Evolutionary conservation across 2,797 vertebrate genomes (phyloP).

Genomic region (Clarias pachynema): DNA sequence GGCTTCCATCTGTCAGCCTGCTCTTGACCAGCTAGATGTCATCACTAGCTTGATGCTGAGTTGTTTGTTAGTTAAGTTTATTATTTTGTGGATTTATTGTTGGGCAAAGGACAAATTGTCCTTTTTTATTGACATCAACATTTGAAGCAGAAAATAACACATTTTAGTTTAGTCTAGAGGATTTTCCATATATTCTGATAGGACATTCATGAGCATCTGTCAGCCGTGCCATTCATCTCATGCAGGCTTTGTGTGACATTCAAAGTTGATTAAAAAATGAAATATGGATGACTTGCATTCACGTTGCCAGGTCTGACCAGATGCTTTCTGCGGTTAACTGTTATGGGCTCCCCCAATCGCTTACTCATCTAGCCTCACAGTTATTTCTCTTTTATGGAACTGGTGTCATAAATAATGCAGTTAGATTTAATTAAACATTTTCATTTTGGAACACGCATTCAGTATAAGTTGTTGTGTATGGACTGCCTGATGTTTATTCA

Average conservation of each 20-base stretch:
- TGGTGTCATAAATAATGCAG: background rate
- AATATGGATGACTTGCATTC: slow-evolving; percentile 30
- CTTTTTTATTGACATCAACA: background rate
- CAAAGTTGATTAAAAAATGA: slow-evolving; percentile 31
- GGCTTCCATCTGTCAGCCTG: slow-evolving; percentile 35
- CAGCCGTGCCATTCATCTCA: background rate
- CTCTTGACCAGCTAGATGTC: slow-evolving; percentile 16
- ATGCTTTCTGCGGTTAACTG: slow-evolving; percentile 2
- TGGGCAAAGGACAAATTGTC: background rate
- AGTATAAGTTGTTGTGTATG: background rate
- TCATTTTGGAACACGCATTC: background rate
- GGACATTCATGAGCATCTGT: background rate
- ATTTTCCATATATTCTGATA: background rate
- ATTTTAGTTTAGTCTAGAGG: background rate
- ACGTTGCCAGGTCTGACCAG: background rate
- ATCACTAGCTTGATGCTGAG: slow-evolving; percentile 18
- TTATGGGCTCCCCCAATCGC: background rate
- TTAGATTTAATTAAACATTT: background rate
- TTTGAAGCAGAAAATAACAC: background rate
- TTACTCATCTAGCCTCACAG: background rate
- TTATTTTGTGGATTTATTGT: background rate
- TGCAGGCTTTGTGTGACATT: background rate
- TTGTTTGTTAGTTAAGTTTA: background rate
- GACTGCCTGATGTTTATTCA: background rate
- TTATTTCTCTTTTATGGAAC: background rate